Percentiles rank a stretch among this genome's conserved stretches.
These are phyloP conservation scores for Yponomeuta sedellus DNA, from an alignment of 2,888 invertebrate genomes.

Conservation along the genomic window DNA sequence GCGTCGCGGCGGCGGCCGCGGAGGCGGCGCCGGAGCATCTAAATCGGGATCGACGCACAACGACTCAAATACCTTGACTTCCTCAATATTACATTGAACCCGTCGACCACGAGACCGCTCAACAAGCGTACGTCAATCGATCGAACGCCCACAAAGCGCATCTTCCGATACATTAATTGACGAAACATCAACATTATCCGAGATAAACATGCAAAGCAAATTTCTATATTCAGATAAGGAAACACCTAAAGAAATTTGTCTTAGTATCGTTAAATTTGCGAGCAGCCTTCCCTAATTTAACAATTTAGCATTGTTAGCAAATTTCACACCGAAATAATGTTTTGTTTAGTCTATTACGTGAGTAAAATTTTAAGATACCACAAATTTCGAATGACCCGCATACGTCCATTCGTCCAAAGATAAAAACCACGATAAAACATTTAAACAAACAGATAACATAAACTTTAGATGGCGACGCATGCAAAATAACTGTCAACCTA, in stretches of 20 bases:
- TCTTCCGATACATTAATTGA: conserved; percentile 19
- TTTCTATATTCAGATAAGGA: background rate
- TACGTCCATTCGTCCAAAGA: conserved; percentile 24
- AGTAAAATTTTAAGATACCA: background rate
- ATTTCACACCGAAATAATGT: background rate
- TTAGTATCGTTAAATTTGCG: no score
- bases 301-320: background rate
- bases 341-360: background rate
- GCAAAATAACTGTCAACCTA: background rate
- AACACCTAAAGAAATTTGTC: no score
- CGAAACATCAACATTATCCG: background rate
- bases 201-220: background rate
- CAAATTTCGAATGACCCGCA: conserved; percentile 15
- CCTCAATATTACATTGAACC: conserved; percentile 77
- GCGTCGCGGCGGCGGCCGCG: conserved; percentile 58
- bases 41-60: conserved; percentile 75
- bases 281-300: background rate
- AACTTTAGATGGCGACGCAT: background rate
- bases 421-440: conserved; percentile 40
- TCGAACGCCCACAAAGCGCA: conserved; percentile 55
- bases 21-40: conserved; percentile 72
- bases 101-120: conserved; percentile 63
- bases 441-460: conserved; percentile 40
- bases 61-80: conserved; percentile 77
- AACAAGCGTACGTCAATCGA: conserved; percentile 67